These are phyloP conservation scores for Xiphophorus maculatus DNA, from an alignment of 2,113 vertebrate genomes.

Conservation along the genomic window DNA sequence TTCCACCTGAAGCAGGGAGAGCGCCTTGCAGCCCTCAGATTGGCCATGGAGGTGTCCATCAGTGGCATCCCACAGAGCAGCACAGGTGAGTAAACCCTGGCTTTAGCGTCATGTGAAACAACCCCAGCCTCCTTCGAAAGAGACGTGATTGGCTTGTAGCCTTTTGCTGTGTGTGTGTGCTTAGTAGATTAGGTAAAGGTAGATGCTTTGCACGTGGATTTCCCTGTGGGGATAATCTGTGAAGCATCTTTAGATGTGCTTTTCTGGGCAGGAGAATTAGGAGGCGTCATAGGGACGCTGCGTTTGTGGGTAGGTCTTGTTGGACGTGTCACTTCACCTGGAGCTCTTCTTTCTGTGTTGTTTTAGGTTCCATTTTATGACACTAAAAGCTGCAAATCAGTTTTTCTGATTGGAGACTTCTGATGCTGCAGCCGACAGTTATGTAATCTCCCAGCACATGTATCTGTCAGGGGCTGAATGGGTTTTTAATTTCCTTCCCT, in stretches of 20 bases:
- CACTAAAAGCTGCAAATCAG: constrained; percentile 32
- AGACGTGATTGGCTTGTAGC: constrained; percentile 37
- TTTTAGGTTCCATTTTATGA: constrained; percentile 9
- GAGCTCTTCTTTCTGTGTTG: constrained; percentile 17
- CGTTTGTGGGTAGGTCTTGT: constrained; percentile 33
- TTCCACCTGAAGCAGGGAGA: constrained; percentile 59
- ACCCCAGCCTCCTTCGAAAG: constrained; percentile 26
- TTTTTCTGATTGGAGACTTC: constrained; percentile 41
- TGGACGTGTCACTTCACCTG: constrained; percentile 48
- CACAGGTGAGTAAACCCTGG: constrained; percentile 75
- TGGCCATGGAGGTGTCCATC: constrained; percentile 79
- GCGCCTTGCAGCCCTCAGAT: constrained; percentile 50
- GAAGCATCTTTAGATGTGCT: constrained; percentile 67
- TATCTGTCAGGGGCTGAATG: constrained; percentile 52
- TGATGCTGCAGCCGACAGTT: constrained; percentile 45
- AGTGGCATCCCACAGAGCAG: constrained; percentile 66
- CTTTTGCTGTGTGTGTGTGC: constrained; percentile 9
- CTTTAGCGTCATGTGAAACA: constrained; percentile 55
- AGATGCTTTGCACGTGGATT: constrained; percentile 58
- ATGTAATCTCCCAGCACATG: constrained; percentile 52
- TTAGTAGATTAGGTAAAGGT: constrained; percentile 55
- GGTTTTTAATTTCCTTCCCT: constrained; percentile 66
- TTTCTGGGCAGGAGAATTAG: constrained; percentile 65
- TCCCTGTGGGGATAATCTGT: constrained; percentile 59
- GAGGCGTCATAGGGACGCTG: constrained; percentile 4